These are phyloP conservation scores for Anas platyrhynchos DNA, from an alignment of 2,113 vertebrate genomes.

Conservation along the genomic window DNA sequence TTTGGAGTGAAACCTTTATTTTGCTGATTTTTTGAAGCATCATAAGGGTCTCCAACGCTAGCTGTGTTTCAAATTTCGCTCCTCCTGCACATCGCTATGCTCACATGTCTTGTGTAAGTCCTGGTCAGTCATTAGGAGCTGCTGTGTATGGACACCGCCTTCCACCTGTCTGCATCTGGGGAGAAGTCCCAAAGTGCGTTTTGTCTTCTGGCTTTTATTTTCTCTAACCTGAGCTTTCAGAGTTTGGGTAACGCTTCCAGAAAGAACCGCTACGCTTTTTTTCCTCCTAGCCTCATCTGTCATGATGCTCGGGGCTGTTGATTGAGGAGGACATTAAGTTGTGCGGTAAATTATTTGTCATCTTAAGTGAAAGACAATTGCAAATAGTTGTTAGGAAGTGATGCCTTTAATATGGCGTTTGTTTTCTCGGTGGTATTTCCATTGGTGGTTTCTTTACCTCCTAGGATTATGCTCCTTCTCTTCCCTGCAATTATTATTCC, in stretches of 20 bases:
- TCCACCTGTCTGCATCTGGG: background rate
- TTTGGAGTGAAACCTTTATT: background rate
- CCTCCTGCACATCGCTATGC: background rate
- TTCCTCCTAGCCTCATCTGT: background rate
- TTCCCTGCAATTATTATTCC: background rate
- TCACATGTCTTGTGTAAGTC: background rate
- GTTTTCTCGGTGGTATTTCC: background rate
- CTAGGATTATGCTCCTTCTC: background rate
- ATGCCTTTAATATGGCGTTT: background rate
- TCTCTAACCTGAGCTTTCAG: background rate
- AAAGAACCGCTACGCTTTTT: background rate
- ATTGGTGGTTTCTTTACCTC: background rate
- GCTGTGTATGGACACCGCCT: background rate
- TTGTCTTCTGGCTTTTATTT: background rate
- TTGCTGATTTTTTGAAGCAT: background rate
- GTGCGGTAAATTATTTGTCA: background rate
- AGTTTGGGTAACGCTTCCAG: background rate
- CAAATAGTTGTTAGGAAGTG: background rate
- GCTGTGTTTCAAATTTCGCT: background rate
- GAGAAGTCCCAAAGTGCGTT: background rate
- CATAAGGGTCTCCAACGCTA: too few relatives aligned
- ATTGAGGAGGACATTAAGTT: background rate
- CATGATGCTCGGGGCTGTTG: background rate
- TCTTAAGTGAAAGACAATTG: background rate
- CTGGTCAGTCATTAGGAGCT: background rate